Base-by-base conservation (phyloP, 2,113 vertebrate genomes). In the Beaufortia kweichowensis region DNA sequence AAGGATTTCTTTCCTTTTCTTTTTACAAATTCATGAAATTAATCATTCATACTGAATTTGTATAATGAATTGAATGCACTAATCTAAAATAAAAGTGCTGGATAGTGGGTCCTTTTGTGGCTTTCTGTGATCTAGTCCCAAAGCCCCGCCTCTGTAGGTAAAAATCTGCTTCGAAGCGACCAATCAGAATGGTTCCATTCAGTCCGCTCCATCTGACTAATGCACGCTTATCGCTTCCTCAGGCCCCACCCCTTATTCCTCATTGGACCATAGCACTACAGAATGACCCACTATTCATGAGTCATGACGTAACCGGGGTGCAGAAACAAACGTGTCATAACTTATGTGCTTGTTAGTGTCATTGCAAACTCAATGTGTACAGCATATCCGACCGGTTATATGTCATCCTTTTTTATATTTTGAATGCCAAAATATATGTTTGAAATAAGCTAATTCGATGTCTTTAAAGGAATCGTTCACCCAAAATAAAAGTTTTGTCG, bases 41-140 rank as follows among this genome's bases (percentile, higher is more conserved):
- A 87, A 90, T 26, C 71, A 76, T 65, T 76, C 60, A 29, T 85
- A 72, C 66, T 77, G 65, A 68, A 77, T 77, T 77, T 77, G 65
- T 77, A n/a, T 63, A 24, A 48, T 81, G 75, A 75, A 80, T 78
- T 81, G 26, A 81, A 81, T 75, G 43, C 70, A 76, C 70, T 82
- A 72, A 73, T 66, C 74, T n/a, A n/a, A 75, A 67, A 46, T 56
- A 11, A 50, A 50, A 67, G 26, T 85, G 86, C 88, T 96, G 96
- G 96, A 96, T 97, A 97, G 96, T 98, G 97, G 97, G 96, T 98
- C 97, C 93, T 98, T 98, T 98, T 96, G 96, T 94, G 97, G 96
- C 95, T 98, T 97, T 95, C 93, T 93, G 91, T 94, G 92, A 91
- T 88, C 84, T 84, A 76, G 24, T 81, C 75, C 82, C 84, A 80